Evolutionary conservation across 2,888 invertebrate species (phyloP).

Genomic region (Chloroclystis v-ata): DNA sequence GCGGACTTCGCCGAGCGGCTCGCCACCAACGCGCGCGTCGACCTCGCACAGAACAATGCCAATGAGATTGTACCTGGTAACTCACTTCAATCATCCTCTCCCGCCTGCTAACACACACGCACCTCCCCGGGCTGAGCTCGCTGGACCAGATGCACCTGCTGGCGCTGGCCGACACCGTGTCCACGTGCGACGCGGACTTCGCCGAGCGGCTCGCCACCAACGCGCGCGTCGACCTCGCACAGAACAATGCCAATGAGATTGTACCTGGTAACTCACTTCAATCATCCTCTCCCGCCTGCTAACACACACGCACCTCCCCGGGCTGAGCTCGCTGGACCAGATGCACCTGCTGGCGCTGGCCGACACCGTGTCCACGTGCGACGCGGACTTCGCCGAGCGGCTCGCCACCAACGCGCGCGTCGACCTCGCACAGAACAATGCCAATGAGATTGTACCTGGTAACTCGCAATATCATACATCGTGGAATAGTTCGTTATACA

Average conservation of each 20-base stretch:
- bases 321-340: constrained; percentile 96
- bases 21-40: constrained; percentile 64
- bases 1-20: constrained; percentile 91
- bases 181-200: constrained; percentile 93
- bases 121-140: too few relatives aligned
- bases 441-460: constrained; percentile 65
- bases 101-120: too few relatives aligned
- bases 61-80: constrained; percentile 64
- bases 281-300: constrained; percentile 91
- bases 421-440: constrained; percentile 47
- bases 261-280: too few relatives aligned
- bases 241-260: too few relatives aligned
- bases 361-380: constrained; percentile 97
- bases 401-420: constrained; percentile 75
- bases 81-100: too few relatives aligned
- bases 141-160: constrained; percentile 86
- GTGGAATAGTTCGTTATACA: too few relatives aligned
- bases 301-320: constrained; percentile 96
- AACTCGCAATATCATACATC: too few relatives aligned
- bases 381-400: constrained; percentile 91
- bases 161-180: constrained; percentile 98
- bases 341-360: constrained; percentile 99
- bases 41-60: constrained; percentile 46
- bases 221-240: too few relatives aligned
- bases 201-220: constrained; percentile 85